Evolutionary conservation across 2,797 vertebrate genomes (phyloP).

Genomic region (Gallinago solitaria): DNA sequence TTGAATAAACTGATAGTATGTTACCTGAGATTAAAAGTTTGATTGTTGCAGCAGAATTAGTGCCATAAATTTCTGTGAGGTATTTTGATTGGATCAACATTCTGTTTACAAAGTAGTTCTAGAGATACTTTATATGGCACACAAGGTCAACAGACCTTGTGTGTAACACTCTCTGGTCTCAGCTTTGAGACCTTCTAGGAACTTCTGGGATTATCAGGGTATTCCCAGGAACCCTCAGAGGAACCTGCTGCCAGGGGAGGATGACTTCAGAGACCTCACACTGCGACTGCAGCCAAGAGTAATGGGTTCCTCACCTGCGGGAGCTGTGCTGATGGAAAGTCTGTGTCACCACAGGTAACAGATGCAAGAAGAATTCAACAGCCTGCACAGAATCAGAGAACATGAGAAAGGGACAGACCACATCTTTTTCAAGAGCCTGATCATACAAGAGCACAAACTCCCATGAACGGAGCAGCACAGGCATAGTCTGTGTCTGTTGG

Average conservation of each 20-base stretch:
- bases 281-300: background rate
- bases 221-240: background rate
- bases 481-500: background rate
- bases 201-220: background rate
- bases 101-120: background rate
- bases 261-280: background rate
- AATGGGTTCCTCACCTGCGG: background rate
- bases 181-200: background rate
- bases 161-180: background rate
- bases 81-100: background rate
- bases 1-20: background rate
- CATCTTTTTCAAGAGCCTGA: background rate
- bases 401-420: background rate
- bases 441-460: background rate
- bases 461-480: background rate
- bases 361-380: background rate
- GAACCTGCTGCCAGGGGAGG: background rate
- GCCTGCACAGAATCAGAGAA: background rate
- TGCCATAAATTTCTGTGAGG: background rate
- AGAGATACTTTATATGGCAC: background rate
- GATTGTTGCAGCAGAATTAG: background rate
- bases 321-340: background rate
- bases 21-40: background rate
- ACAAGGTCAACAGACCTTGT: background rate
- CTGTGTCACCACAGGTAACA: background rate